These are phyloP conservation scores for Dendronephthya gigantea DNA, from an alignment of 64 coral and sea anemone genomes.

Conservation along the genomic window DNA sequence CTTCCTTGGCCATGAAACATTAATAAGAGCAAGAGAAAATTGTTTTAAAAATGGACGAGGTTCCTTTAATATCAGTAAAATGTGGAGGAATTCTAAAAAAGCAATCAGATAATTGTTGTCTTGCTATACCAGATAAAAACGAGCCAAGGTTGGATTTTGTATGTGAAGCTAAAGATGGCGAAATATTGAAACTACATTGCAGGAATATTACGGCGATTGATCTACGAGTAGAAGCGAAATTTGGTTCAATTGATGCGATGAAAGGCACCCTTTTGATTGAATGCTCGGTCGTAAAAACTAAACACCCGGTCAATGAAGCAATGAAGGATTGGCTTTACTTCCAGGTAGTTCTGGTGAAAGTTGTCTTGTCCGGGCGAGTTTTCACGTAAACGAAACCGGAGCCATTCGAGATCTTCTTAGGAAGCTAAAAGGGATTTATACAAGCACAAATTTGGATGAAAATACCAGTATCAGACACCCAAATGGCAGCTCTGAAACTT, in stretches of 20 bases:
- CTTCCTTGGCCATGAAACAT: neutral
- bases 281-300: conserved; percentile 22
- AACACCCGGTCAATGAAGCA: neutral
- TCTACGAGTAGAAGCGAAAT: conserved; percentile 74
- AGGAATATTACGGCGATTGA: conserved; percentile 64
- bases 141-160: neutral
- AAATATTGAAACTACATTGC: conserved; percentile 38
- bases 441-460: neutral
- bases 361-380: conserved; percentile 34
- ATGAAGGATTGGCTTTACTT: no score
- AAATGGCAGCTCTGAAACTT: no score
- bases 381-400: conserved; percentile 83
- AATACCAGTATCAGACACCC: neutral
- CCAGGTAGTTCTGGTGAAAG: neutral
- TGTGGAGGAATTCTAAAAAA: conserved; percentile 35
- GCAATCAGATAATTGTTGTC: neutral
- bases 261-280: conserved; percentile 61
- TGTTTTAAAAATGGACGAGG: neutral
- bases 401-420: conserved; percentile 75
- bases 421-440: conserved; percentile 55
- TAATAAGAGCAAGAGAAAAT: neutral
- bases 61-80: conserved; percentile 61
- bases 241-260: conserved; percentile 82
- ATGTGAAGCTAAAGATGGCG: conserved; percentile 46
- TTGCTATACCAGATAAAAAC: neutral